Conservation (phyloP, 2,888 invertebrate species). For the Cistogaster globosa region DNA sequence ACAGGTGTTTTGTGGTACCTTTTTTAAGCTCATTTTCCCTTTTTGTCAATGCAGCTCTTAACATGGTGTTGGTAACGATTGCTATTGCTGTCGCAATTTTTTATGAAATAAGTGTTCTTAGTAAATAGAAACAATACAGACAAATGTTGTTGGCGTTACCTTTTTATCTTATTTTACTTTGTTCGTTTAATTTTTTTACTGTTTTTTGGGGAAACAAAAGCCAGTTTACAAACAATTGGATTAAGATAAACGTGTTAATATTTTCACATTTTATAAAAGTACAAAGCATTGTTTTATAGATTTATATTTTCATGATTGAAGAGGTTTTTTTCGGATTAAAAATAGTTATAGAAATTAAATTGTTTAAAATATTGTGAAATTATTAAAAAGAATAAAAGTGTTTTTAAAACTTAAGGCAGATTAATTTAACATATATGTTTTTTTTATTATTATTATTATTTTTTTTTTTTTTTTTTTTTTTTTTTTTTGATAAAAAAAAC, state of each 20-base stretch:
- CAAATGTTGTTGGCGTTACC: constrained; percentile 19
- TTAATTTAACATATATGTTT: no score
- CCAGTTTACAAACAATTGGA: constrained; percentile 44
- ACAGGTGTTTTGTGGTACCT: constrained; percentile 53
- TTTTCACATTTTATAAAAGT: not conserved
- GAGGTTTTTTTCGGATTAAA: not conserved
- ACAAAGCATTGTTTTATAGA: not conserved
- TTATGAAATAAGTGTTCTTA: not conserved
- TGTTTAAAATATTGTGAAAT: not conserved
- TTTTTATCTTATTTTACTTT: not conserved
- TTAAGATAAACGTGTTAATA: constrained; percentile 28
- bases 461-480: no score
- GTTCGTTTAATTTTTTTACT: not conserved
- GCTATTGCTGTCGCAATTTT: constrained; percentile 7
- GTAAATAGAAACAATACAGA: constrained; percentile 37
- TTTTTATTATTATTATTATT: no score
- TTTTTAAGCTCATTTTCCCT: not conserved
- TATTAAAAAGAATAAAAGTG: no score
- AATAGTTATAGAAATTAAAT: not conserved
- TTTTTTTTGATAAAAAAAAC: no score
- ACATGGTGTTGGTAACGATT: not conserved
- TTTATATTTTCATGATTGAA: not conserved
- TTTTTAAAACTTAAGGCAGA: no score
- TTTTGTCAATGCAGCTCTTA: not conserved
- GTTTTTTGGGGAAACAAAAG: constrained; percentile 34